These are phyloP conservation scores for Brachylomia viminalis DNA, from an alignment of 2,888 invertebrate genomes.

Conservation along the genomic window DNA sequence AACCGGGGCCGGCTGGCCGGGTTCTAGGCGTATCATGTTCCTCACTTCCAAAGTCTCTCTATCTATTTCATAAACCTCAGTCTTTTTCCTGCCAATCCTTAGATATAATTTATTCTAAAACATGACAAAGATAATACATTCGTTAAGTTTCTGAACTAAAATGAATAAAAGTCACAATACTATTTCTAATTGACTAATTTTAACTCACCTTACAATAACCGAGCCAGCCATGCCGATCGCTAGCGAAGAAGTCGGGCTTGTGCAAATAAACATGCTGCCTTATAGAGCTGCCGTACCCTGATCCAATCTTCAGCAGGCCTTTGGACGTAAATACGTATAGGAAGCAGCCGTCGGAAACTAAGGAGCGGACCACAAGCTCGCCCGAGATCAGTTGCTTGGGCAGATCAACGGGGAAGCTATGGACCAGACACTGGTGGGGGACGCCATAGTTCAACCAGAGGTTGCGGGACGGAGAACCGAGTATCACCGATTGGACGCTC, in stretches of 20 bases:
- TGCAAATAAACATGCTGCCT: slow-evolving; percentile 97
- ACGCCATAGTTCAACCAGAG: slow-evolving; percentile 97
- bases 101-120: slow-evolving; percentile 95
- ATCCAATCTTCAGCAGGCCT: slow-evolving; percentile 97
- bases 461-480: slow-evolving; percentile 95
- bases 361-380: slow-evolving; percentile 89
- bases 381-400: slow-evolving; percentile 79
- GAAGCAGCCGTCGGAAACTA: slow-evolving; percentile 97
- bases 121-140: slow-evolving; percentile 68
- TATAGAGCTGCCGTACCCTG: slow-evolving; percentile 98
- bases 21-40: slow-evolving; percentile 80
- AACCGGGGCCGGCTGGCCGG: slow-evolving; percentile 75
- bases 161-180: background rate
- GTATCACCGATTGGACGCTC: slow-evolving; percentile 96
- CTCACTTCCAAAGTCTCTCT: slow-evolving; percentile 83
- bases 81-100: slow-evolving; percentile 90
- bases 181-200: background rate
- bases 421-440: slow-evolving; percentile 93
- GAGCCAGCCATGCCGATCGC: slow-evolving; percentile 95
- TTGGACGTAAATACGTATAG: slow-evolving; percentile 96
- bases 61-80: slow-evolving; percentile 86
- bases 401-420: slow-evolving; percentile 91
- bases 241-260: slow-evolving; percentile 95
- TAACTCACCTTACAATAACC: slow-evolving; percentile 94
- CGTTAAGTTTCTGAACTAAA: background rate